Conservation (phyloP, 2,888 invertebrate genomes). For the Chromoteleia sp. region DNA sequence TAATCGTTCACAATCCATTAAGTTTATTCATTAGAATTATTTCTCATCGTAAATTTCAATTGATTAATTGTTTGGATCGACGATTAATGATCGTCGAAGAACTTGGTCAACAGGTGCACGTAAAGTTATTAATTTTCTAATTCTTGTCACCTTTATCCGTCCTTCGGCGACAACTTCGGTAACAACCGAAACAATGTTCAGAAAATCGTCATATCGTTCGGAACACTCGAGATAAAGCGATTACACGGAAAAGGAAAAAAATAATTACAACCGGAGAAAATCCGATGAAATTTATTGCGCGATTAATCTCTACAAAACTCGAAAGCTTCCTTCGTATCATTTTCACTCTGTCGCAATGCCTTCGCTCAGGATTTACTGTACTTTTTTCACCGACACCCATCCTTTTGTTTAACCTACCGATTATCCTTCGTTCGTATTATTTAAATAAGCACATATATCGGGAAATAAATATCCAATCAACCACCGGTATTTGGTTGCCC, state of each 20-base stretch:
- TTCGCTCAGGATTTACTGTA: constrained; percentile 35
- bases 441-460: constrained; percentile 21
- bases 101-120: not conserved
- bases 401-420: constrained; percentile 15
- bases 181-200: constrained; percentile 1
- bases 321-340: constrained; percentile 32
- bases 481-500: not conserved
- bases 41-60: constrained; percentile 6
- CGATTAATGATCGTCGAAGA: not conserved
- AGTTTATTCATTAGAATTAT: constrained; percentile 8
- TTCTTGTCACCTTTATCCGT: not conserved
- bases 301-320: constrained; percentile 33
- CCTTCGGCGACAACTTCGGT: no score
- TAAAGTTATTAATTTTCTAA: not conserved
- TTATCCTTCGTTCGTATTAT: constrained; percentile 11
- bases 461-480: constrained; percentile 34
- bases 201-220: constrained; percentile 10
- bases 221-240: constrained; percentile 19
- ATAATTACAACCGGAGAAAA: constrained; percentile 38
- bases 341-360: constrained; percentile 27
- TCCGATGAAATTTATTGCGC: constrained; percentile 45
- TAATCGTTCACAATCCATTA: not conserved
- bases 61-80: not conserved
- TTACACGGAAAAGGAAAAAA: constrained; percentile 26
- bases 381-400: not conserved